Evolutionary conservation across 2,797 vertebrate genomes (phyloP).

Genomic region (Parambassis ranga): DNA sequence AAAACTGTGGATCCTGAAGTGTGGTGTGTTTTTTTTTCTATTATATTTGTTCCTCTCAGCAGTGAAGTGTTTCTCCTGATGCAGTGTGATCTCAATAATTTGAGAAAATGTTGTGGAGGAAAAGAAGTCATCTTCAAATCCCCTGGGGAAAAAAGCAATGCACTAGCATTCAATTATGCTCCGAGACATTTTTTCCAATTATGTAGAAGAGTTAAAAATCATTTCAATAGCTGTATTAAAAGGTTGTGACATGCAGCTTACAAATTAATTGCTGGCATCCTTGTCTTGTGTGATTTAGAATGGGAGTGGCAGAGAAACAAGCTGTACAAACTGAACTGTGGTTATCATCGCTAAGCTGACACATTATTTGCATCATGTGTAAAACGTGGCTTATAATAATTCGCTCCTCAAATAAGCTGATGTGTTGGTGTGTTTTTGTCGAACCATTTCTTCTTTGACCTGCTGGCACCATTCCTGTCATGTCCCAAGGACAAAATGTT

Average conservation of each 20-base stretch:
- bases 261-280: constrained; percentile 61
- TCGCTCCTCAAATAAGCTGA: constrained; percentile 51
- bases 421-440: constrained; percentile 52
- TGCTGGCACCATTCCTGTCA: constrained; percentile 44
- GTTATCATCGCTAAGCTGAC: constrained; percentile 60
- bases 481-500: constrained; percentile 59
- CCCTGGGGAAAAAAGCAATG: constrained; percentile 12
- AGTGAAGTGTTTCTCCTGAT: constrained; percentile 62
- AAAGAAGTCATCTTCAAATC: constrained; percentile 46
- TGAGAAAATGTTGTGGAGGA: constrained; percentile 34
- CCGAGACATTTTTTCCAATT: constrained; percentile 58
- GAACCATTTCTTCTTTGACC: constrained; percentile 43
- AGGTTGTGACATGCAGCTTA: constrained; percentile 65
- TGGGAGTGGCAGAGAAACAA: constrained; percentile 40
- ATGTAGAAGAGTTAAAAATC: constrained; percentile 50
- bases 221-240: constrained; percentile 59
- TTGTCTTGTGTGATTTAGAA: constrained; percentile 53
- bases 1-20: constrained; percentile 81
- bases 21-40: constrained; percentile 70
- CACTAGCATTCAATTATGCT: constrained; percentile 53
- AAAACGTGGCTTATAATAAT: constrained; percentile 64
- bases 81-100: constrained; percentile 66
- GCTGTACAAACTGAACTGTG: constrained; percentile 63
- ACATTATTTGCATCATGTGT: constrained; percentile 57
- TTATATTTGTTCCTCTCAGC: constrained; percentile 69